Percentiles rank a stretch among this genome's conserved stretches.
These are phyloP conservation scores for Rotaria magnacalcarata DNA, from an alignment of 2,888 invertebrate species.

Conservation along the genomic window DNA sequence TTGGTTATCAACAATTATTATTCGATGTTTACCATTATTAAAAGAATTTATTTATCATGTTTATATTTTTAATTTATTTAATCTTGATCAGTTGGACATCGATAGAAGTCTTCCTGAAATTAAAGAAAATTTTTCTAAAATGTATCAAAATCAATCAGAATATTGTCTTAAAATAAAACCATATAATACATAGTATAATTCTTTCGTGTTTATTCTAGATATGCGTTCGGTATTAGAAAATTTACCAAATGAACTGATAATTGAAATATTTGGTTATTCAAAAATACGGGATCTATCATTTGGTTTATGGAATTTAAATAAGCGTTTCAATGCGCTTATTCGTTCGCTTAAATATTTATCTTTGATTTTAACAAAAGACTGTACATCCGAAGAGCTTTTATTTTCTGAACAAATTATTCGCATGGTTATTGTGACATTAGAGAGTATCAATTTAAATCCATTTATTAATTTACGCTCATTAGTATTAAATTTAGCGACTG, in stretches of 20 bases:
- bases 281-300: background rate
- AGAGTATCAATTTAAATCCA: background rate
- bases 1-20: background rate
- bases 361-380: background rate
- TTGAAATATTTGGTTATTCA: background rate
- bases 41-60: background rate
- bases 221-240: background rate
- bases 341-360: background rate
- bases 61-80: background rate
- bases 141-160: background rate
- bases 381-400: background rate
- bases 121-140: background rate
- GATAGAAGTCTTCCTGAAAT: background rate
- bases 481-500: background rate
- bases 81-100: background rate
- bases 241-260: background rate
- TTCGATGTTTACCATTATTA: background rate
- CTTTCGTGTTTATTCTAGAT: background rate
- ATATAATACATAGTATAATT: background rate
- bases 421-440: background rate
- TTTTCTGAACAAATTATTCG: background rate
- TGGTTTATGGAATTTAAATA: background rate
- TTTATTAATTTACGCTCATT: background rate
- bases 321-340: background rate
- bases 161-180: background rate